Evolutionary conservation across 1,140 invertebrate species (phyloP).

Genomic region (Campoletis sonorensis): DNA sequence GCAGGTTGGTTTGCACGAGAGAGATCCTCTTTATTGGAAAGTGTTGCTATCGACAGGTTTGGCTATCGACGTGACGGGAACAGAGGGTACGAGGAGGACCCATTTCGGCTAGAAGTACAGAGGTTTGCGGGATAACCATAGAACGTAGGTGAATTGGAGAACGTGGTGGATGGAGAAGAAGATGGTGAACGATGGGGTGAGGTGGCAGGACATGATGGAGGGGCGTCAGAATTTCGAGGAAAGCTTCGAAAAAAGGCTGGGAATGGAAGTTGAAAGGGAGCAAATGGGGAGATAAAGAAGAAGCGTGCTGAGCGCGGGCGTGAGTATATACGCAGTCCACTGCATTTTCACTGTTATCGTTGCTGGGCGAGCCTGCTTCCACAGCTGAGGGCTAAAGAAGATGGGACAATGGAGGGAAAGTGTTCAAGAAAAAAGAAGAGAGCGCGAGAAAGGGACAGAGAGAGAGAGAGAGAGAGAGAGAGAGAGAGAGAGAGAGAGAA

Average conservation of each 20-base stretch:
- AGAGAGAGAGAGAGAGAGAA: background rate
- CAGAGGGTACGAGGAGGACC: background rate
- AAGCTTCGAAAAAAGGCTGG: conserved; percentile 2
- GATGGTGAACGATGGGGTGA: background rate
- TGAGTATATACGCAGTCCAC: conserved; percentile 67
- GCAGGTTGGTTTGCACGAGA: conserved; percentile 58
- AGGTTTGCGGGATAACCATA: conserved; percentile 27
- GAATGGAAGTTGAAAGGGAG: conserved; percentile 16
- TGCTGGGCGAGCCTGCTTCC: conserved; percentile 52
- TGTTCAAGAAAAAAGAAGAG: background rate
- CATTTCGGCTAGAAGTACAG: background rate
- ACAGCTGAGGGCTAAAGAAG: conserved; percentile 63
- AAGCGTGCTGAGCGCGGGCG: conserved; percentile 59
- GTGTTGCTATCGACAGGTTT: conserved; percentile 71
- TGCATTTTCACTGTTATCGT: conserved; percentile 74
- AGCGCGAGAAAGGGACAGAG: background rate
- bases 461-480: background rate
- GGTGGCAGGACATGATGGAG: conserved; percentile 15
- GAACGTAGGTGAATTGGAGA: background rate
- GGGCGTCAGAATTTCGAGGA: conserved; percentile 11
- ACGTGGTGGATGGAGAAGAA: background rate
- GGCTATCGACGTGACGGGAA: conserved; percentile 41
- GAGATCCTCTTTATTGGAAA: conserved; percentile 70
- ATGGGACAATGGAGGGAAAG: conserved; percentile 67
- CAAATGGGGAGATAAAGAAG: conserved; percentile 16